Conservation (phyloP, 2,888 invertebrate species). For the Zaprionus bogoriensis region DNA sequence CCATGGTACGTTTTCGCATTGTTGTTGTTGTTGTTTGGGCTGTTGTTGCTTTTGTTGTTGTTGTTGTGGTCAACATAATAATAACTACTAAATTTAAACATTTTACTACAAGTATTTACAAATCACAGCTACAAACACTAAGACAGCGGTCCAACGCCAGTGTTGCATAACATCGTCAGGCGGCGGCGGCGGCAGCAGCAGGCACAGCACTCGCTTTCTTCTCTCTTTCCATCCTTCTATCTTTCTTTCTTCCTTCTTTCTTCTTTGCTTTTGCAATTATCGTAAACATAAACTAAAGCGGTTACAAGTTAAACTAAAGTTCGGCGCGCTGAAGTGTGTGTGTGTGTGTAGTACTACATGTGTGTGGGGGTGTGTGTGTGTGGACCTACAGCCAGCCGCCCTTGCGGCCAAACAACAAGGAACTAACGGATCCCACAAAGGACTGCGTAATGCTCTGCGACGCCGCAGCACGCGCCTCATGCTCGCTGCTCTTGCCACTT, state of each 20-base stretch:
- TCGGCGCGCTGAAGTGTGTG: slow-evolving; percentile 17
- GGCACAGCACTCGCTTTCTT: background rate
- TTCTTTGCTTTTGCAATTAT: background rate
- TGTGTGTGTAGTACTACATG: slow-evolving; percentile 1
- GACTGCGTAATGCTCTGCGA: slow-evolving; percentile 82
- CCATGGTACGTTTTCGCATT: slow-evolving; percentile 2
- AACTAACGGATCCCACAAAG: slow-evolving; percentile 90
- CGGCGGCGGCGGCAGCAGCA: slow-evolving; percentile 18
- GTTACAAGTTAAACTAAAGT: slow-evolving; percentile 43
- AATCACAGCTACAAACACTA: slow-evolving; percentile 75
- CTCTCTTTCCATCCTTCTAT: background rate
- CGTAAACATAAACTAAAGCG: slow-evolving; percentile 13
- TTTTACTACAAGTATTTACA: slow-evolving; percentile 71
- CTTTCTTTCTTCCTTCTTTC: slow-evolving; percentile 1
- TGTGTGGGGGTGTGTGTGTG: slow-evolving; percentile 2
- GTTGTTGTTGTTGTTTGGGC: background rate
- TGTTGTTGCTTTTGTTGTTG: background rate
- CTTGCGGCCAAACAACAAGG: slow-evolving; percentile 91
- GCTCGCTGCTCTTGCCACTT: slow-evolving; percentile 8
- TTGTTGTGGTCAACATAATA: slow-evolving; percentile 40
- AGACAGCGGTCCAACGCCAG: slow-evolving; percentile 43
- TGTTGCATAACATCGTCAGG: slow-evolving; percentile 54
- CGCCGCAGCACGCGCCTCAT: slow-evolving; percentile 73
- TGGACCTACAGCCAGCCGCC: slow-evolving; percentile 88
- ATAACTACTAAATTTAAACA: slow-evolving; percentile 75